Evolutionary conservation across 2,113 vertebrate species (phyloP).

Genomic region (Dryoscopus gambensis): DNA sequence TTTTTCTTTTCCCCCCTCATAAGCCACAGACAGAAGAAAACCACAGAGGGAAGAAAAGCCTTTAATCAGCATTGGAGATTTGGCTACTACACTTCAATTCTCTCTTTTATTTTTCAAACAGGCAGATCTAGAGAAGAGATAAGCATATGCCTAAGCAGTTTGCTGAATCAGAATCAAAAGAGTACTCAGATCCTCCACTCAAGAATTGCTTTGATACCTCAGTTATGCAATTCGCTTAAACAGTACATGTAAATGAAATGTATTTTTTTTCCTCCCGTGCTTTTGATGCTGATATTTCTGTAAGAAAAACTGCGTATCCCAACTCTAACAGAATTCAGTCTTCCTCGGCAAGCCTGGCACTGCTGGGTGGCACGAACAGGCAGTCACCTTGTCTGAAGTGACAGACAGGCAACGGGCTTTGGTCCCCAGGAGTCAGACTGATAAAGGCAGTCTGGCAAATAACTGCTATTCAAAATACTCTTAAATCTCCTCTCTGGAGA

Average conservation of each 20-base stretch:
- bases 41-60: neutral
- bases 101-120: neutral
- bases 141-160: neutral
- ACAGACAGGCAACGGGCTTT: neutral
- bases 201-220: slow-evolving; percentile 14
- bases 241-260: neutral
- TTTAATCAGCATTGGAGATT: slow-evolving; percentile 22
- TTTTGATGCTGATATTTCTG: neutral
- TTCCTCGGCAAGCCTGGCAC: accelerated
- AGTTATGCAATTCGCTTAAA: neutral
- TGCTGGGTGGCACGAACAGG: neutral
- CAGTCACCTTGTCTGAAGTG: neutral
- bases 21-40: slow-evolving; percentile 18
- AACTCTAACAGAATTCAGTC: neutral
- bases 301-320: neutral
- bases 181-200: neutral
- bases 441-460: neutral
- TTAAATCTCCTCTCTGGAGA: neutral
- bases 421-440: neutral
- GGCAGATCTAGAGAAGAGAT: slow-evolving; percentile 34
- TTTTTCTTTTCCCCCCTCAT: neutral
- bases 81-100: neutral
- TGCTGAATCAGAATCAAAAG: slow-evolving; percentile 27
- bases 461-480: neutral
- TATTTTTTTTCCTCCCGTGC: neutral